phyloP scores from a whole-genome alignment of 2,888 invertebrate genomes.

The Achlya flavicornis region DNA sequence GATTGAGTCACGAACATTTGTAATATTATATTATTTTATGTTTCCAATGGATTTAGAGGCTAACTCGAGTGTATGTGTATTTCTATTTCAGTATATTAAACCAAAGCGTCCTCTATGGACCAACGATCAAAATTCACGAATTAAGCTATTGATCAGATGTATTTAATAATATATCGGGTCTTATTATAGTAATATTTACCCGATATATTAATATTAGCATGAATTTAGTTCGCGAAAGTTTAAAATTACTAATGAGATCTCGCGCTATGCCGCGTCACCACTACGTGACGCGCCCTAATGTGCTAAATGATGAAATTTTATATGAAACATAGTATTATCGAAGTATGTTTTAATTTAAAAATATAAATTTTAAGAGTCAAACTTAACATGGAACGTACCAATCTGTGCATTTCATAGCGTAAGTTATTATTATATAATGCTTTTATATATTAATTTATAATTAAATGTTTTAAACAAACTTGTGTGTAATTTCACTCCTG shows the following conservation, averaged over 20 bases:
- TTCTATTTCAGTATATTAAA: constrained; percentile 21
- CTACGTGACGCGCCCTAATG: constrained; percentile 53
- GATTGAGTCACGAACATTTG: too few species aligned
- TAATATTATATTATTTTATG: constrained; percentile 28
- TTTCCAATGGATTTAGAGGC: constrained; percentile 55
- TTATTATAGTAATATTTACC: too few species aligned
- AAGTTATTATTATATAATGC: constrained; percentile 71
- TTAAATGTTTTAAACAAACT: constrained; percentile 71
- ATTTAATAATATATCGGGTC: too few species aligned
- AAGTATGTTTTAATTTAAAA: constrained; percentile 57
- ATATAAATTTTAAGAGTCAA: constrained; percentile 47
- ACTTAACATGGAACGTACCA: constrained; percentile 71
- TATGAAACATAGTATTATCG: constrained; percentile 29
- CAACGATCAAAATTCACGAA: constrained; percentile 24
- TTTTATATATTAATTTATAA: constrained; percentile 81
- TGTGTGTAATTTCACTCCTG: too few species aligned
- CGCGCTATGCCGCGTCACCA: constrained; percentile 57
- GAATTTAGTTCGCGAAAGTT: too few species aligned
- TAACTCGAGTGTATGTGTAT: constrained; percentile 47
- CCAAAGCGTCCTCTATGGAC: constrained; percentile 50
- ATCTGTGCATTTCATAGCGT: constrained; percentile 79
- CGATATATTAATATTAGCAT: background rate
- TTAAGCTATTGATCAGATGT: constrained; percentile 11
- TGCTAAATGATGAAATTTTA: constrained; percentile 39
- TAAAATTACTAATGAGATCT: constrained; percentile 20